A percentile compares a stretch with the other conserved stretches of the same genome.
phyloP scores from a whole-genome alignment of 2,113 vertebrate genomes.

The Dicentrarchus labrax region DNA sequence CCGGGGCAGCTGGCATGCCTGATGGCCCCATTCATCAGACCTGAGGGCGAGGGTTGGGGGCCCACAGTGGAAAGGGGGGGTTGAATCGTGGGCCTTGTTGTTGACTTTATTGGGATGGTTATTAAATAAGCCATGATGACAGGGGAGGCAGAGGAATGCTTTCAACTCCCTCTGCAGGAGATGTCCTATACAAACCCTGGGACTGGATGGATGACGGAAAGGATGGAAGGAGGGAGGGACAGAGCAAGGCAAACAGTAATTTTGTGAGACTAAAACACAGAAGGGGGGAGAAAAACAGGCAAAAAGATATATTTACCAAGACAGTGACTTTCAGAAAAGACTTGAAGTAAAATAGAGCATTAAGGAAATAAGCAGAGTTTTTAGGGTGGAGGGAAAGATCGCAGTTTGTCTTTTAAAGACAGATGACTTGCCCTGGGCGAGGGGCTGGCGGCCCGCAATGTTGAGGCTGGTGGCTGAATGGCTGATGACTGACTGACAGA shows the following conservation, averaged over 20 bases:
- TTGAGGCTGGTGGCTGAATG: slow-evolving; percentile 77
- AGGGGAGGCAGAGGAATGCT: slow-evolving; percentile 81
- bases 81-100: slow-evolving; percentile 64
- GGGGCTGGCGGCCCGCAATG: slow-evolving; percentile 55
- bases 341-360: slow-evolving; percentile 43
- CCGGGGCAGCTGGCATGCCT: slow-evolving; percentile 87
- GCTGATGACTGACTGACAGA: slow-evolving; percentile 82
- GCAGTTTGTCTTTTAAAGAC: slow-evolving; percentile 74
- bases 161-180: slow-evolving; percentile 80
- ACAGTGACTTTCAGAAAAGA: slow-evolving; percentile 39
- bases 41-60: slow-evolving; percentile 62
- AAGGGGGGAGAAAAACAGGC: slow-evolving; percentile 43
- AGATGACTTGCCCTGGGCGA: slow-evolving; percentile 79
- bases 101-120: slow-evolving; percentile 83
- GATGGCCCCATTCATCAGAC: slow-evolving; percentile 85
- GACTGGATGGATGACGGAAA: slow-evolving; percentile 56
- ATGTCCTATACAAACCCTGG: slow-evolving; percentile 69
- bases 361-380: slow-evolving; percentile 53
- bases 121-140: slow-evolving; percentile 84
- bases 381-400: slow-evolving; percentile 47
- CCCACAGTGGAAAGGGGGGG: slow-evolving; percentile 41
- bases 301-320: slow-evolving; percentile 52
- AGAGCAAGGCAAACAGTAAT: slow-evolving; percentile 55
- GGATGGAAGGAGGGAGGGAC: slow-evolving; percentile 51
- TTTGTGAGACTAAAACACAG: slow-evolving; percentile 47